A percentile compares a stretch with the other conserved stretches of the same genome.
These are phyloP conservation scores for Sylvietta virens DNA, from an alignment of 2,113 vertebrate genomes.

Conservation along the genomic window DNA sequence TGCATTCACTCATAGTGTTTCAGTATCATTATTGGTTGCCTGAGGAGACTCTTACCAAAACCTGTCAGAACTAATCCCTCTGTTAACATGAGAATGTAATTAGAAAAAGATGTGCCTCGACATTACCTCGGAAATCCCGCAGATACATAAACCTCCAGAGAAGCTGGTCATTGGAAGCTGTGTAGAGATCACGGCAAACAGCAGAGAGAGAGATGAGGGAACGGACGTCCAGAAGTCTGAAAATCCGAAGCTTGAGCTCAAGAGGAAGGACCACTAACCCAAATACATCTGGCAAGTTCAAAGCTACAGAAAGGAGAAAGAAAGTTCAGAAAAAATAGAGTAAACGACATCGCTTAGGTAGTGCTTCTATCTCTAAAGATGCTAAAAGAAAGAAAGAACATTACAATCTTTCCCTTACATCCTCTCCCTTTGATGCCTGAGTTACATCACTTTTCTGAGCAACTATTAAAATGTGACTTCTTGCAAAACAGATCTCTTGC, in stretches of 20 bases:
- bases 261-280: conserved; percentile 86
- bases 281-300: conserved; percentile 89
- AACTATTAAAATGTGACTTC: background rate
- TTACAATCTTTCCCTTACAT: background rate
- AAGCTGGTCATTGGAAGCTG: conserved; percentile 76
- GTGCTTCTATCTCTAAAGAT: background rate
- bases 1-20: background rate
- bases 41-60: background rate
- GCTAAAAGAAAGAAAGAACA: background rate
- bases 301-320: conserved; percentile 68
- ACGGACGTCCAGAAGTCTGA: conserved; percentile 83
- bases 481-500: background rate
- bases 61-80: background rate
- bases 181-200: conserved; percentile 77
- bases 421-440: background rate
- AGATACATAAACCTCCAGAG: conserved; percentile 90
- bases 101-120: background rate
- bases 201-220: conserved; percentile 81
- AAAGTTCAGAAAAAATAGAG: background rate
- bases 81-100: background rate
- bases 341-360: background rate
- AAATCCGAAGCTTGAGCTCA: conserved; percentile 87
- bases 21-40: background rate
- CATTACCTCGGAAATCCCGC: conserved; percentile 85
- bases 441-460: background rate